Percentiles rank a stretch among this genome's conserved stretches.
Conservation (phyloP, 2,888 invertebrate genomes). For the Anthrax anthrax region DNA sequence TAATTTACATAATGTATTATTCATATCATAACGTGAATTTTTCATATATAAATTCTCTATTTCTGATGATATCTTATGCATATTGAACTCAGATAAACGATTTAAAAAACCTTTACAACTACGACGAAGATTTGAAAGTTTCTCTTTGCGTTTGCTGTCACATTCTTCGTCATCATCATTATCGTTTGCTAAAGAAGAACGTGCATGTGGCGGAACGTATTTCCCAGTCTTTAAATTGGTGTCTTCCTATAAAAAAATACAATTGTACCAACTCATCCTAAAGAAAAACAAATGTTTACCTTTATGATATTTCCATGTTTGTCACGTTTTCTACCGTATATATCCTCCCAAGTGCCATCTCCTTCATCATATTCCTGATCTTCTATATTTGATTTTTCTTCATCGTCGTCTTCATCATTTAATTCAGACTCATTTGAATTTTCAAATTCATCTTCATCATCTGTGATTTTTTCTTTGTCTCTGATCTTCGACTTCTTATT, state of each 20-base stretch:
- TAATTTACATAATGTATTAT: conserved; percentile 54
- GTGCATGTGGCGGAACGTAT: conserved; percentile 73
- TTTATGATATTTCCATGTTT: conserved; percentile 63
- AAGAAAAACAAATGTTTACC: conserved; percentile 26
- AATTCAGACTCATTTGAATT: neutral
- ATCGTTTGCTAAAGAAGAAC: conserved; percentile 38
- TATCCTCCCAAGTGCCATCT: conserved; percentile 61
- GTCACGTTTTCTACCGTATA: conserved; percentile 77
- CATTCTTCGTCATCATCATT: conserved; percentile 13
- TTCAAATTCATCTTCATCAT: conserved; percentile 7
- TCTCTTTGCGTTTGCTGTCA: conserved; percentile 37
- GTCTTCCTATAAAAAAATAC: conserved; percentile 29
- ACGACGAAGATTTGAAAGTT: conserved; percentile 51
- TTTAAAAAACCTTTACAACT: conserved; percentile 80
- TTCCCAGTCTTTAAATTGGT: conserved; percentile 28
- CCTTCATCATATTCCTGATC: neutral
- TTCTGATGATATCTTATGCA: conserved; percentile 65
- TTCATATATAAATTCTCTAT: conserved; percentile 66
- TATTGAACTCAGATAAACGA: conserved; percentile 72
- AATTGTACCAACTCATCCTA: neutral
- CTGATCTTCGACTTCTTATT: too few species aligned
- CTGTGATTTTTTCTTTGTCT: too few species aligned
- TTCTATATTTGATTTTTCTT: neutral
- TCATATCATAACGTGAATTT: conserved; percentile 73
- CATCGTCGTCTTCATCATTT: neutral